Evolutionary conservation across 2,888 invertebrate species (phyloP).

Genomic region (Dolomedes plantarius): DNA sequence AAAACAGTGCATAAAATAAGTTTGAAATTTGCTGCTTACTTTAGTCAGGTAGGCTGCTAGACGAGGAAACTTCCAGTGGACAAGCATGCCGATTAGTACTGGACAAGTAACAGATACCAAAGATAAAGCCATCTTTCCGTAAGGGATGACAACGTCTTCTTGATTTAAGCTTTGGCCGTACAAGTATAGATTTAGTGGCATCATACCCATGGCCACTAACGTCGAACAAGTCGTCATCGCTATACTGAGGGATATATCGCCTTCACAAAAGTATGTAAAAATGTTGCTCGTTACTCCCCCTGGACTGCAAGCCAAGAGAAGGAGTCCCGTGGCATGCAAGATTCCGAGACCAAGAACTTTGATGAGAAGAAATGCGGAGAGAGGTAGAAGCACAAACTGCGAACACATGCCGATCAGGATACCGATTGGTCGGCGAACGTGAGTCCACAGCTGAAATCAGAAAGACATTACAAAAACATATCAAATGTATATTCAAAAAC

Average conservation of each 20-base stretch:
- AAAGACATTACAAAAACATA: not conserved
- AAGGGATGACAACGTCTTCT: slow-evolving; percentile 74
- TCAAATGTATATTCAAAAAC: too few relatives aligned
- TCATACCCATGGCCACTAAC: slow-evolving; percentile 74
- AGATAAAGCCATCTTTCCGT: slow-evolving; percentile 74
- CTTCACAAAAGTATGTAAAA: slow-evolving; percentile 76
- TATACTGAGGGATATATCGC: slow-evolving; percentile 75
- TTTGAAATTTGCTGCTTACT: slow-evolving; percentile 74
- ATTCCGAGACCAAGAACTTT: slow-evolving; percentile 74
- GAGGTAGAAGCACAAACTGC: slow-evolving; percentile 75
- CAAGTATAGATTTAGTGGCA: slow-evolving; percentile 75
- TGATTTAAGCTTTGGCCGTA: slow-evolving; percentile 75
- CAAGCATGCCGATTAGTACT: slow-evolving; percentile 74
- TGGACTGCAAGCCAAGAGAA: slow-evolving; percentile 75
- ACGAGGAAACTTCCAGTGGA: slow-evolving; percentile 74
- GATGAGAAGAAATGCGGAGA: slow-evolving; percentile 75
- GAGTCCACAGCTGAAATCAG: slow-evolving; percentile 73
- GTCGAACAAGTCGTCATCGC: slow-evolving; percentile 75
- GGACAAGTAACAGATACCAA: slow-evolving; percentile 74
- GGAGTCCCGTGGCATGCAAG: slow-evolving; percentile 75
- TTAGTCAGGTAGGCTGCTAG: slow-evolving; percentile 74
- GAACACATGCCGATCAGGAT: slow-evolving; percentile 75
- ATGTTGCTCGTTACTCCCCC: slow-evolving; percentile 76
- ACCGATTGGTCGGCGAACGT: slow-evolving; percentile 75
- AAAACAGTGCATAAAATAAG: too few relatives aligned